A percentile compares a stretch with the other conserved stretches of the same genome.
These are phyloP conservation scores for Aphodius granarius DNA, from an alignment of 2,888 invertebrate genomes.

Conservation along the genomic window DNA sequence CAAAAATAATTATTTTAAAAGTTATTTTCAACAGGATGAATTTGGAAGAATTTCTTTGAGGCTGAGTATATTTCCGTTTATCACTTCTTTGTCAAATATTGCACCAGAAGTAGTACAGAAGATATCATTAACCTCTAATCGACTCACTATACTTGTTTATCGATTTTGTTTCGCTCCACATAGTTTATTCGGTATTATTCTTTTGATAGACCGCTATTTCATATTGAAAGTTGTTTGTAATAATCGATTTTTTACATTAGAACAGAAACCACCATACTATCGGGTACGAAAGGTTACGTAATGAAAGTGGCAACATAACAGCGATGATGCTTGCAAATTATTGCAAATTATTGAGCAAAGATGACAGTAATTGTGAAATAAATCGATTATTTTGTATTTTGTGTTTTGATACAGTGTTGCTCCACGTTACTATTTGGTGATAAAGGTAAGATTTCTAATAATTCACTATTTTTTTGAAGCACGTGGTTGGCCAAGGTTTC, in stretches of 20 bases:
- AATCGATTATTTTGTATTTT: background rate
- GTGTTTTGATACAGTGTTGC: background rate
- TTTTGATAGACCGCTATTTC: too few species aligned
- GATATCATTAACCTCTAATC: too few species aligned
- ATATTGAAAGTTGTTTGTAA: background rate
- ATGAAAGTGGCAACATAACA: background rate
- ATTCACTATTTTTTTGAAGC: background rate
- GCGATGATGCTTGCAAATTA: background rate
- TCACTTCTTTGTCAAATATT: too few species aligned
- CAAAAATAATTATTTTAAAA: too few species aligned
- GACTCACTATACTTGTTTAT: too few species aligned
- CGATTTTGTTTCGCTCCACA: too few species aligned
- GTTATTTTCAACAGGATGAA: too few species aligned
- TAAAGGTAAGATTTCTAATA: background rate
- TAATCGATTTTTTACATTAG: background rate
- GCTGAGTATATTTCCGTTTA: too few species aligned
- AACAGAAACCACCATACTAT: background rate
- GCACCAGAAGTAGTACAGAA: too few species aligned
- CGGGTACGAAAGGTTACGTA: background rate
- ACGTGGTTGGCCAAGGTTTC: background rate
- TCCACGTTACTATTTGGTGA: background rate
- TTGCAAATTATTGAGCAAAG: background rate
- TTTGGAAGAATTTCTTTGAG: too few species aligned
- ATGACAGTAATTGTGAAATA: background rate
- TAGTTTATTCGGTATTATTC: too few species aligned